Conservation (phyloP, 1,140 invertebrate species). For the Mactra quadrangularis region DNA sequence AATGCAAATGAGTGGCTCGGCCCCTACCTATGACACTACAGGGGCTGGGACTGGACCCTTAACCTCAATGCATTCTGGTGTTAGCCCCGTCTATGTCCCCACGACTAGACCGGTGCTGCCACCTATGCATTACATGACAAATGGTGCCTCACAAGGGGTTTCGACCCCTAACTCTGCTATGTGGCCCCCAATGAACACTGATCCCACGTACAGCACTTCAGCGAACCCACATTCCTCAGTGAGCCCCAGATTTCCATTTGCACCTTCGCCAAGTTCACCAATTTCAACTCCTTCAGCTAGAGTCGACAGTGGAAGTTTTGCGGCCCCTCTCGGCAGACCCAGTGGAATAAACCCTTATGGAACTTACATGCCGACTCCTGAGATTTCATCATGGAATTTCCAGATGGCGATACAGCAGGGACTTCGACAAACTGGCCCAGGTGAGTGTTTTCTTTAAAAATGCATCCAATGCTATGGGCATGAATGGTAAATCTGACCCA, state of each 20-base stretch:
- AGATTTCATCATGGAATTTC: conserved; percentile 76
- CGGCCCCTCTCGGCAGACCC: conserved; percentile 67
- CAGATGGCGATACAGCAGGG: conserved; percentile 64
- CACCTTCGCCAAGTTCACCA: conserved; percentile 69
- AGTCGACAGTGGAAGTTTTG: conserved; percentile 68
- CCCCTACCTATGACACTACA: conserved; percentile 69
- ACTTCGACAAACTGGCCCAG: conserved; percentile 57
- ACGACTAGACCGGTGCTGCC: conserved; percentile 78
- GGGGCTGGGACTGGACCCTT: conserved; percentile 65
- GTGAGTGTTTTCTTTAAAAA: conserved; percentile 43
- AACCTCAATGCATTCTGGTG: conserved; percentile 71
- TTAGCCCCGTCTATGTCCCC: conserved; percentile 81
- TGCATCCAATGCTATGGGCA: too few relatives aligned
- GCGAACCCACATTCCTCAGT: conserved; percentile 69
- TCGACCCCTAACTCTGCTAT: conserved; percentile 69
- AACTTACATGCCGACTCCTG: conserved; percentile 76
- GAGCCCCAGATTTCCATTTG: conserved; percentile 70
- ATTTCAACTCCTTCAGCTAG: conserved; percentile 71
- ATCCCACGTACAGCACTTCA: conserved; percentile 66
- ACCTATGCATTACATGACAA: conserved; percentile 77
- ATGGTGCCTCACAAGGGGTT: conserved; percentile 65
- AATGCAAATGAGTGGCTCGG: conserved; percentile 66
- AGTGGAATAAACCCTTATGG: conserved; percentile 74
- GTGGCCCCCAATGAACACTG: conserved; percentile 70
- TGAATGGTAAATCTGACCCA: too few relatives aligned